A percentile compares a stretch with the other conserved stretches of the same genome.
These are phyloP conservation scores for Chondrilla cf. caribensis DNA, from an alignment of 37 sponge, comb jelly and placozoan species.

Conservation along the genomic window DNA sequence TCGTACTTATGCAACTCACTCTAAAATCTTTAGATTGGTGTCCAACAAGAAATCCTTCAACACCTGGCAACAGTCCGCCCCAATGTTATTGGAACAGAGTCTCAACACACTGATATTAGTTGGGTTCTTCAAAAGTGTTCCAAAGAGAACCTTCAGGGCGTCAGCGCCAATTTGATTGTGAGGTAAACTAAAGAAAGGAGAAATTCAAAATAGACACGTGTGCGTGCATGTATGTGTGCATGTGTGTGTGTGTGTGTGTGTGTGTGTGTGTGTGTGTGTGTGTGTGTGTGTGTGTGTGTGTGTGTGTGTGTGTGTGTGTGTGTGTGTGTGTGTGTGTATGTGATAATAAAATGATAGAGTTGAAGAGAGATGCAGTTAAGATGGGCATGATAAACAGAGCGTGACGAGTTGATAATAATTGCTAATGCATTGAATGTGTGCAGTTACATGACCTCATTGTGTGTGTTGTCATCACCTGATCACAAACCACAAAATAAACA, in stretches of 20 bases:
- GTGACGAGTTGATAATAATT: too few relatives aligned
- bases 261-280: neutral
- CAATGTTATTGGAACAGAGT: constrained; percentile 3
- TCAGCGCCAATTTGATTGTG: neutral
- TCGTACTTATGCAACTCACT: neutral
- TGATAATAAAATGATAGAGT: too few relatives aligned
- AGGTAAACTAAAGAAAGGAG: neutral
- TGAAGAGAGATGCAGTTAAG: too few relatives aligned
- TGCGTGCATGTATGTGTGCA: too few relatives aligned
- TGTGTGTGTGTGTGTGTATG: neutral
- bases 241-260: too few relatives aligned
- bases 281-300: constrained; percentile 14
- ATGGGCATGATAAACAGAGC: too few relatives aligned
- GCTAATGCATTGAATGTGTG: too few relatives aligned
- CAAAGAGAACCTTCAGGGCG: constrained; percentile 1
- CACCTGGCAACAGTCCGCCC: neutral
- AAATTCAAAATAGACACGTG: too few relatives aligned
- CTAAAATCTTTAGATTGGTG: neutral
- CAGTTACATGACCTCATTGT: too few relatives aligned
- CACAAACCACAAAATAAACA: too few relatives aligned
- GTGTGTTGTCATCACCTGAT: too few relatives aligned
- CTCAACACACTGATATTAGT: neutral
- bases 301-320: neutral
- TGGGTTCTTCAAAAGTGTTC: constrained; percentile 1
- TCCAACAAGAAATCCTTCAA: constrained; percentile 15